Evolutionary conservation across 2,797 vertebrate species (phyloP), one percentile per base, ranked within the genome.

Genomic region (Dromococcyx pavoninus): DNA sequence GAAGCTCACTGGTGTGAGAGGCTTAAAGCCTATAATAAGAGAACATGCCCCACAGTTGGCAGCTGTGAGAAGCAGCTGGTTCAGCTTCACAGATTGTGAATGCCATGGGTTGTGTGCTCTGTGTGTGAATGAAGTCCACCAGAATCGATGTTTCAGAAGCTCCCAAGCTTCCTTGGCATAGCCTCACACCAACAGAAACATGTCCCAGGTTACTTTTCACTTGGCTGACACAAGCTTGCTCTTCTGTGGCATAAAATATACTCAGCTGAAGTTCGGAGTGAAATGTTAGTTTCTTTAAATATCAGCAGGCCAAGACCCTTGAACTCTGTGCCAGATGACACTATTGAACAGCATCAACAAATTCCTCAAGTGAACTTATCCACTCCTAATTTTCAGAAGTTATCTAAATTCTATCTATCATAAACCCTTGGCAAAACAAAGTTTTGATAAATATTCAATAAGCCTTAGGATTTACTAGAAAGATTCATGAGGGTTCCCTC

Each of bases 401-500:
- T 62, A 69, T 33, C 70, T 72, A 3, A 85, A 66, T 76, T 91
- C 92, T 87, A 32, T 60, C 92, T 39, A 17, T 75, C 70, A 70
- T 39, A 84, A 93, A 77, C 54, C 57, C 69, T 64, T 37, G 65
- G 85, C 88, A 81, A 89, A 94, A 88, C 85, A 75, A 23, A 24
- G 37, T 67, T 81, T 83, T 89, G 75, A 93, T 78, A 93, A 77
- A 78, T 87, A 86, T 88, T 92, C 5, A 1, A 65, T 80, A 92
- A 88, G 62, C 56, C 80, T 46, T 80, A 71, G 93, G 86, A 90
- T 91, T 96, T 94, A 74, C 70, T 61, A 53, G 61, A 74, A 90
- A 91, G 91, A 93, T 95, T 94, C 89, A 88, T 84, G 92, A 84
- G 95, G 41, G 82, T 95, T 60, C 56, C 66, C 24, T 86, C 4